Evolutionary conservation across 2,888 invertebrate genomes (phyloP), one percentile per base, ranked within the genome.

Genomic region (Sclerodermus sp.): DNA sequence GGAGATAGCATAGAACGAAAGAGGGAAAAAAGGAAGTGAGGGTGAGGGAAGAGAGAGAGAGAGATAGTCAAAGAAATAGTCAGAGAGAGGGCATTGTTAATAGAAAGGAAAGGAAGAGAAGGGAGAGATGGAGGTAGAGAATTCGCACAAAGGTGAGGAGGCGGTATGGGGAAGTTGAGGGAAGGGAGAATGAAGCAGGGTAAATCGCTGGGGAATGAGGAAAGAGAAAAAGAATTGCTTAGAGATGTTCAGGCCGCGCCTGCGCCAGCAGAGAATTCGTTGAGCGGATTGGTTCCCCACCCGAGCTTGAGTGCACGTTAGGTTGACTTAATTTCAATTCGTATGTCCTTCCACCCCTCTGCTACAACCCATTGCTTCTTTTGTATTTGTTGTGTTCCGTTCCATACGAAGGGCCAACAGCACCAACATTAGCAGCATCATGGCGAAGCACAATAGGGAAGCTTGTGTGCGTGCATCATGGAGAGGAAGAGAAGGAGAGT

Each of bases 261-360:
- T 66, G 67, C 67, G 64, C 56, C 47, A 46, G 32, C 41, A 43
- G 49, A 49, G 45, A 37, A 29, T 49, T 45, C 46, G 53, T n/a
- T 47, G 41, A 56, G 53, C 47, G 54, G 57, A 71, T 70, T 71
- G 73, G 71, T 48, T 58, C 65, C 61, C 64, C 64, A 65, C 64
- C 57, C 56, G 55, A 51, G 46, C 56, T 60, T 54, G 53, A 57
- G n/a, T 58, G 53, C 58, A 64, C 52, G 61, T 66, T 66, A 68
- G 68, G 65, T 67, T 70, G 62, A 62, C 61, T 68, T 66, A 69
- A 68, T 71, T 71, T 68, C 63, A 66, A 69, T 71, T 68, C 55
- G 56, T 56, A 50, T 8, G 58, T 61, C 54, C 56, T 59, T 51
- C 58, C 51, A 38, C 51, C 47, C 55, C 55, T 52, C 51, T 51